Evolutionary conservation across 2,113 vertebrate genomes (phyloP), one percentile per base, ranked within the genome.

Genomic region (Tauraco erythrolophus): DNA sequence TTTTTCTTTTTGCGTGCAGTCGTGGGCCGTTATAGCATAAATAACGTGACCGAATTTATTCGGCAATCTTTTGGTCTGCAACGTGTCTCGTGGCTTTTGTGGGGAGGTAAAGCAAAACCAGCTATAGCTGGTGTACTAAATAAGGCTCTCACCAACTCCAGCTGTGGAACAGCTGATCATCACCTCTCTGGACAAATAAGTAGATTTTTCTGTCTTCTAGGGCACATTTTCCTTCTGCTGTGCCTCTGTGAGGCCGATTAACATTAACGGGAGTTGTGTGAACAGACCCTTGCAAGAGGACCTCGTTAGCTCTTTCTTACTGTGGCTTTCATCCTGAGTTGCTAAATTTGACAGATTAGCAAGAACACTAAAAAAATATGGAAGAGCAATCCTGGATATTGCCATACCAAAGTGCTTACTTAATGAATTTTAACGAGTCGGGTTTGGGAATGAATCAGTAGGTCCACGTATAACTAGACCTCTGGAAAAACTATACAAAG

Each of bases 11-110:
- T 88, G 9, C 21, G 9, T n/a, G 53, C 61, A 86, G 56, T 87
- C 53, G 23, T 66, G 57, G 4, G 22, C 65, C 84, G 80, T 84
- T 87, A 39, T 19, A 84, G 88, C 87, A 94, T 51, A 62, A 94
- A 82, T 84, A 93, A 95, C 13, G 65, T 54, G 76, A 64, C 89
- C 53, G 86, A 89, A 83, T 93, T 90, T 79, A 77, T 95, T 46
- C 85, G 71, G 94, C 83, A 62, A 41, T 19, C 71, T 56, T 72
- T 56, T 60, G 5, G 21, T 53, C 37, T 84, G 91, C 92, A 62
- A 19, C 1, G 4, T 56, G 69, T 43, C 89, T 88, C 6, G 25
- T 77, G 95, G 90, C 43, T 92, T 94, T 82, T 45, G 71, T 15
- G 84, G 91, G 54, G 74, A 89, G 66, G 48, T 35, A 48, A 37